Evolutionary conservation across 2,797 vertebrate species (phyloP).

Genomic region (Myotis daubentonii): DNA sequence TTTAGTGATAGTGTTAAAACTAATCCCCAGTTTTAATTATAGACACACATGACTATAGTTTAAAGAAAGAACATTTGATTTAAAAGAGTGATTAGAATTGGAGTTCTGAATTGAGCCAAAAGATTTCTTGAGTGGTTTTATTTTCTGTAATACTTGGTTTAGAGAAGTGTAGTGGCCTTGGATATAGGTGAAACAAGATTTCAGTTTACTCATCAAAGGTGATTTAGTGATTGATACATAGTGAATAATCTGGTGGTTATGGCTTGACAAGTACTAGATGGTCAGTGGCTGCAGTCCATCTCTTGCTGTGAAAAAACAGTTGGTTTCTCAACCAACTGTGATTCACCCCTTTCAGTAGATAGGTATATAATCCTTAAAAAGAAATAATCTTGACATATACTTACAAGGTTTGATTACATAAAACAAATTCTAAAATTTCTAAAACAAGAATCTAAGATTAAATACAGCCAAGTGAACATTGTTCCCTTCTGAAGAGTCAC

Average conservation of each 20-base stretch:
- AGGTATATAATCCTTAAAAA: slow-evolving; percentile 23
- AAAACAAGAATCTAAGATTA: background rate
- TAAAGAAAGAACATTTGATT: slow-evolving; percentile 24
- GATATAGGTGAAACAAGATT: background rate
- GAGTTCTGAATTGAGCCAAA: background rate
- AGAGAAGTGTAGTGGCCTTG: background rate
- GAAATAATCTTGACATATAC: slow-evolving; percentile 16
- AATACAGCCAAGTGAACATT: background rate
- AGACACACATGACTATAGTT: background rate
- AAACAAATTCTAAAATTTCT: background rate
- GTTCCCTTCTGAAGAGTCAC: background rate
- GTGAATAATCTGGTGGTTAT: background rate
- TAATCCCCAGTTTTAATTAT: slow-evolving; percentile 32
- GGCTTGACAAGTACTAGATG: background rate
- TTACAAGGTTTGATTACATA: background rate
- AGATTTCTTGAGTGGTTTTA: background rate
- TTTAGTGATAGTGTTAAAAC: slow-evolving; percentile 38
- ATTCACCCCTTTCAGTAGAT: slow-evolving; percentile 14
- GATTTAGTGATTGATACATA: background rate
- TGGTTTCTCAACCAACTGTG: slow-evolving; percentile 15
- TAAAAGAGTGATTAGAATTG: slow-evolving; percentile 18
- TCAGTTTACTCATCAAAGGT: background rate
- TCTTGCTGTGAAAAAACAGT: background rate
- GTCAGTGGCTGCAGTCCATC: background rate
- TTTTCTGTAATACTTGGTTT: slow-evolving; percentile 43